phyloP scores from a whole-genome alignment of 2,797 vertebrate genomes.

The Coccyzus lansbergi region DNA sequence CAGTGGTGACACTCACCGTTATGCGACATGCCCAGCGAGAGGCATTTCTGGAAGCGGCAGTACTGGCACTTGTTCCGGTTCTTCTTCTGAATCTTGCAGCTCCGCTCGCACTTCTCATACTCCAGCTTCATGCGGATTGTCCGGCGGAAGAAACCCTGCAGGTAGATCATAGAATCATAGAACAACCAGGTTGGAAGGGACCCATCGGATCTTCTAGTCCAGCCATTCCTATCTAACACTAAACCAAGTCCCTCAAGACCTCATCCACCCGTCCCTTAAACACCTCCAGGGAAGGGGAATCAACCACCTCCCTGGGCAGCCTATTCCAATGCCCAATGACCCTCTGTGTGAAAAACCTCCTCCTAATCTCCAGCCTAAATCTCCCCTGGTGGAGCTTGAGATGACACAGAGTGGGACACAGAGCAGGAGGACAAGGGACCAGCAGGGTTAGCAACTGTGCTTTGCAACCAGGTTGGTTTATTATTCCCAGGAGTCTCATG shows the following conservation, averaged over 20 bases:
- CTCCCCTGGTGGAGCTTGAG: no score
- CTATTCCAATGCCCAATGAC: no score
- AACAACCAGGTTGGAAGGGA: no score
- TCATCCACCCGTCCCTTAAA: no score
- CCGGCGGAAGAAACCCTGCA: conserved; percentile 95
- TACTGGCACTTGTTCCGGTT: conserved; percentile 99
- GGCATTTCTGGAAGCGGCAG: conserved; percentile 99
- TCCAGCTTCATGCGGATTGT: conserved; percentile 98
- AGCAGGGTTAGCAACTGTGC: not conserved
- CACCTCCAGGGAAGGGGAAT: no score
- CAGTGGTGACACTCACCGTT: conserved; percentile 84
- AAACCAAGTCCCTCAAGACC: no score
- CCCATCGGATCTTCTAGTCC: no score
- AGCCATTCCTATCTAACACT: no score
- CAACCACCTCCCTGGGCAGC: no score
- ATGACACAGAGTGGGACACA: not conserved
- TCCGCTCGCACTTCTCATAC: conserved; percentile 93
- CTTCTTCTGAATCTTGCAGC: conserved; percentile 98
- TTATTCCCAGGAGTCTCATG: not conserved
- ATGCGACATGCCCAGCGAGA: conserved; percentile 97
- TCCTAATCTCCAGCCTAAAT: no score
- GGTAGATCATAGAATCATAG: no score
- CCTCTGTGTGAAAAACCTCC: no score
- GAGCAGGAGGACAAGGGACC: not conserved
- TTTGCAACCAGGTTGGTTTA: not conserved